Evolutionary conservation across 1,140 invertebrate species (phyloP), one percentile per base, ranked within the genome.

Genomic region (Camponotus vicinus): DNA sequence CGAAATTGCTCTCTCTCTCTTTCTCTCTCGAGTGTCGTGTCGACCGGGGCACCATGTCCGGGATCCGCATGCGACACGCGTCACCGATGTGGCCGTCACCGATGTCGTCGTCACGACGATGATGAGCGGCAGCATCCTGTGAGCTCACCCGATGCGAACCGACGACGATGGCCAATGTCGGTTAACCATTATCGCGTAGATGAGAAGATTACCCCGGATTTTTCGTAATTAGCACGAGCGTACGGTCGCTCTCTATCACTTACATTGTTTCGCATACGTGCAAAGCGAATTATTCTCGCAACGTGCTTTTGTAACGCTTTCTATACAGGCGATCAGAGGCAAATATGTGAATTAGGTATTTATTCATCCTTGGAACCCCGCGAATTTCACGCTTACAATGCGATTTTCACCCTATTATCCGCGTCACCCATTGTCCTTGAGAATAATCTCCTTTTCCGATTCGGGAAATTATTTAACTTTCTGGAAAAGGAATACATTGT

Each of bases 111-210:
- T 86, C 89, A 89, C 90, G 85, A 80, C 79, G 83, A 70, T 79
- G 91, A 90, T 92, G 92, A 92, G 85, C 91, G 92, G 75, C 78
- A 88, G 88, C 89, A 92, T 93, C 91, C 91, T 93, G 90, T 89
- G 80, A 87, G 88, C 76, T 66, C 32, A 85, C 82, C 77, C 82
- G 77, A 87, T 90, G 80, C 69, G 88, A 64, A 67, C 71, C 71
- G 55, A 61, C 79, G 55, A 83, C 55, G 49, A 52, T 52, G 52
- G 13, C 67, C 67, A 57, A 11, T 32, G 18, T 55, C 67, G 79
- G n/a, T 67, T 79, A 87, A 79, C 69, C n/a, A 61, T 83, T 86
- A 66, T 88, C 78, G 84, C 82, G 85, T 73, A 88, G 90, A 92
- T 92, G 91, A 79, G 82, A 87, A 90, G 87, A 93, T 92, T 92